Evolutionary conservation across 2,113 vertebrate genomes (phyloP), one percentile per base, ranked within the genome.

Genomic region (Hystrix cristata): DNA sequence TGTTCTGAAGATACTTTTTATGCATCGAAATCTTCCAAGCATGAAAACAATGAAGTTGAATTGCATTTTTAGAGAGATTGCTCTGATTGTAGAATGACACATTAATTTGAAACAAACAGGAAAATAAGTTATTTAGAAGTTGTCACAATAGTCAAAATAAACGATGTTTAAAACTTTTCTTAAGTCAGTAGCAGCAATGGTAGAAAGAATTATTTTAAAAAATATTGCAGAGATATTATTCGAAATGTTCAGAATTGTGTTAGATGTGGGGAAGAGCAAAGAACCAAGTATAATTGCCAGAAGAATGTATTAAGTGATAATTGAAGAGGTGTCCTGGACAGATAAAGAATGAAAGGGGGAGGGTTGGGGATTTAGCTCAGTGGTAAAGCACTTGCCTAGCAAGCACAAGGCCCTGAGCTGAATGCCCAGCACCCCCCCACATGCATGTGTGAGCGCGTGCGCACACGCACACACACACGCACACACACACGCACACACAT

Each of bases 1-100:
- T 64, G 62, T 82, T 78, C 21, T 46, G 21, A 94, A 85, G 12
- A 87, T 80, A 53, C 27, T 93, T 91, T 78, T 31, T 89, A 53
- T 6, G 69, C 8, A 87, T 62, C 13, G 83, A 65, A 84, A 94
- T 16, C 1, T 62, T 78, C 83, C 6, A 53, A 64, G 19, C 7
- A 34, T 38, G 14, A 18, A 90, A 88, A 23, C 62, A 27, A 80
- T 74, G 34, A 60, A 53, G 8, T 57, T 51, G 87, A 85, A 51
- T 82, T 74, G 9, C 12, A 89, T 34, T 79, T 83, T 83, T 65
- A 62, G 13, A 76, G 27, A 38, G 10, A 71, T 48, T 81, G 6
- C 27, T 85, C 46, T 88, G 2, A 59, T 76, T 76, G 3, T 65
- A 71, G 25, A 51, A n/a, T 38, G 62, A 15, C 4, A 38, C 18